Base-by-base conservation (phyloP, 1,140 invertebrate genomes). In the Potamilus streckersoni region DNA sequence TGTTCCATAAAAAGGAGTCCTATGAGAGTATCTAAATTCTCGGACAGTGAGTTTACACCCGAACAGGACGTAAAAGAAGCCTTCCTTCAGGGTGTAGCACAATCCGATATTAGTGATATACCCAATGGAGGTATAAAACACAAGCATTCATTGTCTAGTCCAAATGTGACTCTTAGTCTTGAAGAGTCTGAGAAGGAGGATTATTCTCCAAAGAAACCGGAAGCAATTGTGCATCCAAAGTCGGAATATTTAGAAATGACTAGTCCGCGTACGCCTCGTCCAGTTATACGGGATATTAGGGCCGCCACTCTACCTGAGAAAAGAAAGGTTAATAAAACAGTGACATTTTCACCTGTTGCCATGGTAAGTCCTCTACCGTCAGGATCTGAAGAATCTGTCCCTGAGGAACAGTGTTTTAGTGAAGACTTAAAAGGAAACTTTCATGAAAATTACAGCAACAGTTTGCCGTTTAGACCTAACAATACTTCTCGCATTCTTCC, bases 351-450 rank as follows among this genome's bases (percentile, higher is more conserved):
- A 56, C 86, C 85, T 20, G 85, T 86, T 59, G 85, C 85, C 71
- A 85, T 86, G 83, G 85, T 86, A 55, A 85, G 85, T 31, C 86
- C 86, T 57, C 71, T 87, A 63, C 83, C 82, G 17, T 85, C 84
- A 6, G 86, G 82, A 20, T 85, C 84, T 2, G 84, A 87, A 60
- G 86, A 86, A 70, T 86, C 86, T 15, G 73, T 83, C 60, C 79
- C 79, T 16, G 79, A 79, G 19, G 79, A 83, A 62, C 64, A 69
- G 16, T 38, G 4, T 38, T 70, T 78, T 16, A 79, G 67, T 64
- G 79, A 83, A 61, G 70, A 81, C 56, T 73, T 75, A 31, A 83
- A 81, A 60, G 59, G 69, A 74, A 57, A 83, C 76, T 75, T 68
- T 76, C 76, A 68, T 69, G 79, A 71, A 72, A 77, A 73, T 70